phyloP scores from a whole-genome alignment of 2,888 invertebrate species.

The Megaustenia siamemsis region DNA sequence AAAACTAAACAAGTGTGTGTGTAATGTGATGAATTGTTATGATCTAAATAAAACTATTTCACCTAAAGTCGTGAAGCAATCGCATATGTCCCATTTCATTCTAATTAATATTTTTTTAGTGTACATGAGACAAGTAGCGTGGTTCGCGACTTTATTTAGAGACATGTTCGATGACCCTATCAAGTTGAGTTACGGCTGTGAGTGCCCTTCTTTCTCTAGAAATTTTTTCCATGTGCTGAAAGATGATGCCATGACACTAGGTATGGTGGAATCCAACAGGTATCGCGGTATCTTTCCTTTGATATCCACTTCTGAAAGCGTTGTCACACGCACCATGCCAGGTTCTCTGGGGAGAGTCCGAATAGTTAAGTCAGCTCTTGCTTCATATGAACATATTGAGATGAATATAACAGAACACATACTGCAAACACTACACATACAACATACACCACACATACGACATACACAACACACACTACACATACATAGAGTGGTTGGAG shows the following conservation, averaged over 20 bases:
- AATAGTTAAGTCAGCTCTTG: no score
- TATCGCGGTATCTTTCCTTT: constrained; percentile 35
- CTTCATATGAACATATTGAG: no score
- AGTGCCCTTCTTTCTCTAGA: constrained; percentile 31
- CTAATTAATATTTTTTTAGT: neutral
- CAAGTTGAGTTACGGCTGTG: neutral
- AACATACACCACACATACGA: no score
- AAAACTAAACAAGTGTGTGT: no score
- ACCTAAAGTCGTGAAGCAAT: neutral
- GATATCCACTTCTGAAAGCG: constrained; percentile 1
- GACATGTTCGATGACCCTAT: no score
- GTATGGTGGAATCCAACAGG: constrained; percentile 21
- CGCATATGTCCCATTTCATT: neutral
- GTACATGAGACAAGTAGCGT: neutral
- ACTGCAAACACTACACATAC: no score
- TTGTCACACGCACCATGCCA: neutral
- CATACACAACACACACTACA: no score
- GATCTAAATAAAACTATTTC: no score
- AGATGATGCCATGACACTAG: neutral
- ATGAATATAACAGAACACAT: no score
- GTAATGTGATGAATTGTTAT: no score
- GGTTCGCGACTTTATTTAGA: no score
- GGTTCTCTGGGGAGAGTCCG: constrained; percentile 25
- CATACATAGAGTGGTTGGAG: no score
- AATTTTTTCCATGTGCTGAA: constrained; percentile 8